Percentiles rank a stretch among this genome's conserved stretches.
These are phyloP conservation scores for Deroptyus accipitrinus DNA, from an alignment of 2,113 vertebrate genomes.

Conservation along the genomic window DNA sequence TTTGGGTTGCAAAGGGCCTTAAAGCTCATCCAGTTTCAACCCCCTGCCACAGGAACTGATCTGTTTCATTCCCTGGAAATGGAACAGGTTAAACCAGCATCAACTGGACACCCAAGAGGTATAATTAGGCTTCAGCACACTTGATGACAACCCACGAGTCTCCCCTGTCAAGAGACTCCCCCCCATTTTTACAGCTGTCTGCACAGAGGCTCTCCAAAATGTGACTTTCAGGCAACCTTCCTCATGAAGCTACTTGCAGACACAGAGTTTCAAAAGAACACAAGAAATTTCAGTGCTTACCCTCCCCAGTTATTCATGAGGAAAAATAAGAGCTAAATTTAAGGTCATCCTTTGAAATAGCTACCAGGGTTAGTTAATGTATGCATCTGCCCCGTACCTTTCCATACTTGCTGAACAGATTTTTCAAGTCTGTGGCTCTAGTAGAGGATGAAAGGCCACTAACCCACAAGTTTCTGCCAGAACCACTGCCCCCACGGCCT, in stretches of 20 bases:
- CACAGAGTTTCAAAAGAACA: not conserved
- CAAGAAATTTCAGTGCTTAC: not conserved
- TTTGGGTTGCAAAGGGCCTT: not conserved
- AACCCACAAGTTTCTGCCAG: slow-evolving; percentile 93
- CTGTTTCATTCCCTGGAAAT: not conserved
- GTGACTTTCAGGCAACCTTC: not conserved
- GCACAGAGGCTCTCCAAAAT: not conserved
- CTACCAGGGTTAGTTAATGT: not conserved
- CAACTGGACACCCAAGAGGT: not conserved
- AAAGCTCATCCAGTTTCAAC: not conserved
- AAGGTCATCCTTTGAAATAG: not conserved
- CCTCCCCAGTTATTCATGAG: not conserved
- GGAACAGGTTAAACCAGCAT: not conserved
- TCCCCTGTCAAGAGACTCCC: not conserved
- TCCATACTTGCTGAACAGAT: slow-evolving; percentile 95
- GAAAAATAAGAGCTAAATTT: not conserved
- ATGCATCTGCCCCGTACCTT: slow-evolving; percentile 75
- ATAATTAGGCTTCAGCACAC: accelerated
- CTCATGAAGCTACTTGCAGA: not conserved
- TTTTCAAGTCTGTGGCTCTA: slow-evolving; percentile 95
- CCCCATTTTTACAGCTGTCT: not conserved
- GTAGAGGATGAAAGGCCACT: slow-evolving; percentile 95
- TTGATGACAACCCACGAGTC: not conserved
- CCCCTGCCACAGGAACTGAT: not conserved
- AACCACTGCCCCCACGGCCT: slow-evolving; percentile 71